Evolutionary conservation across 2,113 vertebrate genomes (phyloP), one percentile per base, ranked within the genome.

Genomic region (Leucoraja erinaceus): DNA sequence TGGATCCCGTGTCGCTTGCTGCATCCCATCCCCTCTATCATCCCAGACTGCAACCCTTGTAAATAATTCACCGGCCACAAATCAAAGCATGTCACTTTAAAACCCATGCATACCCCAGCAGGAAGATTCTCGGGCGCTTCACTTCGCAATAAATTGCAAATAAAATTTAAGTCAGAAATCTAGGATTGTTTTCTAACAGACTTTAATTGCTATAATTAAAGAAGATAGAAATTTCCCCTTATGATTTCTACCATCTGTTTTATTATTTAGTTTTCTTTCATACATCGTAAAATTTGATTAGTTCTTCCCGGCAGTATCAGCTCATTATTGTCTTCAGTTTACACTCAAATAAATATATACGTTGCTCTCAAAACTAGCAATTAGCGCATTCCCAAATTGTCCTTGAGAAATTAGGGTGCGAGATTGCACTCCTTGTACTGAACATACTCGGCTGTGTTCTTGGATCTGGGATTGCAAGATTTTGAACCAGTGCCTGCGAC

Each of bases 51-150:
- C n/a, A 33, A 9, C 76, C n/a, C 3, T 20, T 33, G 33, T 70
- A 91, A 47, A 38, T 47, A 91, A 70, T 38, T 91, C 22, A 38
- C 38, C 22, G 18, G 6, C 18, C 31, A 38, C 61, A 90, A 31
- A 90, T 70, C 88, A 66, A 72, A 70, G 33, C 2, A 90, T 90
- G 86, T 22, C 61, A 33, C 86, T 66, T 66, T 90, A 90, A 66
- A 33, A 31, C 84, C 28, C n/a, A 31, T 8, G 6, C 61, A 68
- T 66, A 18, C 22, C 31, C 25, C 54, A 86, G 59, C 83, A 86
- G 61, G 28, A 0, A 61, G 22, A n/a, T 61, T 68, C 86, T 63
- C 9, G 63, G 5, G n/a, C 9, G 18, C 63, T 90, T 68, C 31
- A 33, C 63, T 59, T 83, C 22, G 47, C 8, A 28, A 68, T n/a